phyloP scores from a whole-genome alignment of 2,888 invertebrate species.

The Phlogophora meticulosa region DNA sequence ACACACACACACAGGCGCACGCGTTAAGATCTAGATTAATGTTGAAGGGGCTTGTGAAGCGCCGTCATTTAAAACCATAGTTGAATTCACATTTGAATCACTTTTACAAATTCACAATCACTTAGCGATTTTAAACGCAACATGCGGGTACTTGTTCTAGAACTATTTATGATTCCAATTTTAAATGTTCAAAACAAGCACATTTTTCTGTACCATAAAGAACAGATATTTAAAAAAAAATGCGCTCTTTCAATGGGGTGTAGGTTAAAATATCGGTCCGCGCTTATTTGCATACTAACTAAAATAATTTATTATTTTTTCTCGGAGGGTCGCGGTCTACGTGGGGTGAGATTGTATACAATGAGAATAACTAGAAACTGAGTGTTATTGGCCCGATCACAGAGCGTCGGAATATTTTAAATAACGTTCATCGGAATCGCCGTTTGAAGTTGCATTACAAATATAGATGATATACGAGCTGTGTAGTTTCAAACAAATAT shows the following conservation, averaged over 20 bases:
- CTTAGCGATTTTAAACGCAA: slow-evolving; percentile 46
- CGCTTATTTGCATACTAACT: slow-evolving; percentile 91
- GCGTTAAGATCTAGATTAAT: slow-evolving; percentile 84
- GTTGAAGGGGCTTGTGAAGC: slow-evolving; percentile 76
- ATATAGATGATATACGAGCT: slow-evolving; percentile 73
- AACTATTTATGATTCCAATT: slow-evolving; percentile 64
- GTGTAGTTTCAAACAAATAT: slow-evolving; percentile 83
- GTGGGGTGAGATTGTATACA: slow-evolving; percentile 86
- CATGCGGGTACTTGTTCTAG: slow-evolving; percentile 23
- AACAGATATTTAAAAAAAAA: slow-evolving; percentile 83
- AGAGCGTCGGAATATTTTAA: slow-evolving; percentile 77
- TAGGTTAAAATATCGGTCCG: slow-evolving; percentile 89
- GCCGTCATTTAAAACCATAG: slow-evolving; percentile 68
- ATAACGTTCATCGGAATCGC: slow-evolving; percentile 77
- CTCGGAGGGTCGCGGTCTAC: slow-evolving; percentile 84
- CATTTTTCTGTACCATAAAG: slow-evolving; percentile 84
- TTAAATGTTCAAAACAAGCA: slow-evolving; percentile 64
- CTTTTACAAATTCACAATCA: slow-evolving; percentile 60
- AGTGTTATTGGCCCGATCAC: slow-evolving; percentile 89
- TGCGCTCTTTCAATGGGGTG: slow-evolving; percentile 87
- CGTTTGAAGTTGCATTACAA: slow-evolving; percentile 76
- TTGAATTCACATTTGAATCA: slow-evolving; percentile 65
- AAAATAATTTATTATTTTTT: slow-evolving; percentile 91
- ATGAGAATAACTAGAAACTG: slow-evolving; percentile 88
- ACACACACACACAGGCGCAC: slow-evolving; percentile 71